These are phyloP conservation scores for Trachelipus rathkii DNA, from an alignment of 1,140 invertebrate genomes.

Conservation along the genomic window DNA sequence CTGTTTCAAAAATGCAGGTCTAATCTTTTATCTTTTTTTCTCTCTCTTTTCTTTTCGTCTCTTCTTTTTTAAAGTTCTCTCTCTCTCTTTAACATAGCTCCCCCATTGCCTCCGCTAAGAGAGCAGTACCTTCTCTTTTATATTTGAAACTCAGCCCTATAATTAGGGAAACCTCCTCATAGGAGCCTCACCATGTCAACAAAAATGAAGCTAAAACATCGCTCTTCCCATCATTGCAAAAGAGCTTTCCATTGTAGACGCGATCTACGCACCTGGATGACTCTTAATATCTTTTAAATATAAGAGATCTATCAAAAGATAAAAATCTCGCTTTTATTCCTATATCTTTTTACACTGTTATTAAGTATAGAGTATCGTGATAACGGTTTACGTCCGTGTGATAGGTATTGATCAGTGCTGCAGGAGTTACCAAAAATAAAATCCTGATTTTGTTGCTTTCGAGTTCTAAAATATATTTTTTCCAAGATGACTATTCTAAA, in stretches of 20 bases:
- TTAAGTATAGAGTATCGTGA: not conserved
- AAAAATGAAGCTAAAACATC: not conserved
- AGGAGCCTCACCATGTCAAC: not conserved
- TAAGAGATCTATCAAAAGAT: not conserved
- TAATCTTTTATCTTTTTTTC: no score
- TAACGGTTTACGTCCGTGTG: no score
- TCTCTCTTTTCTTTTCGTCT: not conserved
- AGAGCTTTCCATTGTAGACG: not conserved
- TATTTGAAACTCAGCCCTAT: constrained; percentile 3
- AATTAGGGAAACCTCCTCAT: not conserved
- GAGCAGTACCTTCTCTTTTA: not conserved
- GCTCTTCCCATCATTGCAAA: not conserved
- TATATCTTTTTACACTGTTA: not conserved
- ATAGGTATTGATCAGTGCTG: no score
- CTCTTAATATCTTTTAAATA: constrained; percentile 13
- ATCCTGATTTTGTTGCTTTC: no score
- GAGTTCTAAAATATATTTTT: no score
- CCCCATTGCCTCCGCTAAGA: not conserved
- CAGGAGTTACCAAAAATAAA: no score
- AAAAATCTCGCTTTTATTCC: not conserved
- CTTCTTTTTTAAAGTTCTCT: not conserved
- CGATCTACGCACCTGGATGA: not conserved
- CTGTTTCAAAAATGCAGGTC: no score
- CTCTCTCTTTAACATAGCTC: not conserved
- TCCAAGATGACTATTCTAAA: no score